These are phyloP conservation scores for Helostoma temminkii DNA, from an alignment of 2,797 vertebrate genomes.

Conservation along the genomic window DNA sequence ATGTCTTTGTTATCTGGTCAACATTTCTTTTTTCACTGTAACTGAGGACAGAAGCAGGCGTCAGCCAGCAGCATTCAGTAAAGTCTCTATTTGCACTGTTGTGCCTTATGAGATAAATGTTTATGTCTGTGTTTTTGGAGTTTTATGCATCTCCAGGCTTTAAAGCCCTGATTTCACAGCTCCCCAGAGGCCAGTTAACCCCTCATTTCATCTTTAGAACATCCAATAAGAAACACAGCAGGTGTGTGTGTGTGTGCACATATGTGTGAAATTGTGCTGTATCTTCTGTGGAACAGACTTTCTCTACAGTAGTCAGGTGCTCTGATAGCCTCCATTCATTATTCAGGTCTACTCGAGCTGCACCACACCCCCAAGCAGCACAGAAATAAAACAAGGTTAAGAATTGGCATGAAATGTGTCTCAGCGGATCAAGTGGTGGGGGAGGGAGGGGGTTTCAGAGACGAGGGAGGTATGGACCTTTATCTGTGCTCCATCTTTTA, in stretches of 20 bases:
- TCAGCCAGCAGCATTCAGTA: slow-evolving; percentile 5
- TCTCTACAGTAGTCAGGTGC: slow-evolving; percentile 50
- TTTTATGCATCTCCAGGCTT: slow-evolving; percentile 61
- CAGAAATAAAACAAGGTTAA: slow-evolving; percentile 81
- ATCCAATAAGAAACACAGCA: slow-evolving; percentile 40
- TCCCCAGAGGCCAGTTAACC: slow-evolving; percentile 75
- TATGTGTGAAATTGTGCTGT: slow-evolving; percentile 26
- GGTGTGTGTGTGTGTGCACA: slow-evolving; percentile 24
- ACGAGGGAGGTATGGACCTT: slow-evolving; percentile 63
- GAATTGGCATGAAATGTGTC: slow-evolving; percentile 80
- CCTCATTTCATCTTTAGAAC: slow-evolving; percentile 70
- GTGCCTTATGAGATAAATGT: slow-evolving; percentile 41
- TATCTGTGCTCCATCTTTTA: slow-evolving; percentile 82
- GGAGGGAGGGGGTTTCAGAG: slow-evolving; percentile 33
- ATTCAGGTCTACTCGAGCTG: slow-evolving; percentile 80
- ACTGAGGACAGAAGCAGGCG: neutral
- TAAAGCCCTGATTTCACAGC: slow-evolving; percentile 56
- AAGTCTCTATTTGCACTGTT: slow-evolving; percentile 54
- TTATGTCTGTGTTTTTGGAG: slow-evolving; percentile 39
- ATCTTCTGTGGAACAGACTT: slow-evolving; percentile 59
- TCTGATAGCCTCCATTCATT: slow-evolving; percentile 81
- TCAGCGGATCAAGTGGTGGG: slow-evolving; percentile 70
- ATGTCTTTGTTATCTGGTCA: no score
- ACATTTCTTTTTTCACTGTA: neutral
- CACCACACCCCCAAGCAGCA: slow-evolving; percentile 67